phyloP scores from a whole-genome alignment of 1,140 invertebrate genomes.

The Drosophila takahashii region DNA sequence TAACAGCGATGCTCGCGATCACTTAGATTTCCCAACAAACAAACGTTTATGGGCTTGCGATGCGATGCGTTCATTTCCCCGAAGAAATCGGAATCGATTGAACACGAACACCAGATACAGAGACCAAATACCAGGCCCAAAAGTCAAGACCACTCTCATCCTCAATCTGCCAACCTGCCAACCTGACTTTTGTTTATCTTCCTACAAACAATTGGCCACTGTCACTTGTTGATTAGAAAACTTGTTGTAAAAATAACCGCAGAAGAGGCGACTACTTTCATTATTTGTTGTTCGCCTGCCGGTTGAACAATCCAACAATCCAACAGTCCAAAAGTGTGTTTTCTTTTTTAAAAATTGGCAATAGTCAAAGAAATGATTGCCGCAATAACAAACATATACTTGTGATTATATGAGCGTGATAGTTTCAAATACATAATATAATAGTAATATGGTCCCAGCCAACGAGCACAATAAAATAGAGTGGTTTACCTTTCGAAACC shows the following conservation, averaged over 20 bases:
- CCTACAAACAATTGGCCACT: slow-evolving; percentile 6
- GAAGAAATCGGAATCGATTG: slow-evolving; percentile 29
- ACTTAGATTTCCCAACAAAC: slow-evolving; percentile 14
- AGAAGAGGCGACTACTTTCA: slow-evolving; percentile 54
- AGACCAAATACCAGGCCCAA: slow-evolving; percentile 17
- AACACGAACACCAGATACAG: neutral
- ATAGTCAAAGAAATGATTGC: slow-evolving; percentile 4
- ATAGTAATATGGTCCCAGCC: neutral
- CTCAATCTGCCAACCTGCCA: neutral
- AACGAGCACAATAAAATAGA: neutral
- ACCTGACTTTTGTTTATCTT: slow-evolving; percentile 15
- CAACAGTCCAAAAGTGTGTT: slow-evolving; percentile 13
- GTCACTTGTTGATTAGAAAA: slow-evolving; percentile 51
- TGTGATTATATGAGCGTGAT: slow-evolving; percentile 3
- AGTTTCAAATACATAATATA: neutral
- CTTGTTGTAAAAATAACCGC: slow-evolving; percentile 28
- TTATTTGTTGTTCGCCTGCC: slow-evolving; percentile 39
- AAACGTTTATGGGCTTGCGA: slow-evolving; percentile 11
- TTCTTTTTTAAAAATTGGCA: slow-evolving; percentile 44
- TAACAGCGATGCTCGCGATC: slow-evolving; percentile 4
- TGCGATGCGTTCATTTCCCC: slow-evolving; percentile 14
- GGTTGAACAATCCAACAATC: slow-evolving; percentile 66
- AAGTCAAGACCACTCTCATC: slow-evolving; percentile 11
- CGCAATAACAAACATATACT: slow-evolving; percentile 1
- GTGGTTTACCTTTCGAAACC: neutral